A percentile compares a stretch with the other conserved stretches of the same genome.
These are phyloP conservation scores for Ceriagrion tenellum DNA, from an alignment of 2,888 invertebrate species.

Conservation along the genomic window DNA sequence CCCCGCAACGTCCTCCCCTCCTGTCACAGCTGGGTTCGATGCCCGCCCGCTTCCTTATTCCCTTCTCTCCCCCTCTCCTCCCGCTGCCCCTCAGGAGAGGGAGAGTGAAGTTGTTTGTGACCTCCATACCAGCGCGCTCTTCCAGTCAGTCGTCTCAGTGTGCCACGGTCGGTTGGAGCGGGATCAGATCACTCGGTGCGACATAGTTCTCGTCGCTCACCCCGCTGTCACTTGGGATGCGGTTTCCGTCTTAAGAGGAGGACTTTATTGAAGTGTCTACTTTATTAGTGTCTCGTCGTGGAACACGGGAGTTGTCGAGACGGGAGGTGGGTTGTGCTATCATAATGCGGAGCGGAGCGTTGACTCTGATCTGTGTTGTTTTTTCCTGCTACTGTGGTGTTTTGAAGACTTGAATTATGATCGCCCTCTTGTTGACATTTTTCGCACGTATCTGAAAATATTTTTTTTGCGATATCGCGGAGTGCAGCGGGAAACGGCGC, in stretches of 20 bases:
- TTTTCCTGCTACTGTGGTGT: neutral
- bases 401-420: neutral
- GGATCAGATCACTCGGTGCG: neutral
- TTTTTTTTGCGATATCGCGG: neutral
- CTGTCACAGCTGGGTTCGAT: slow-evolving; percentile 53
- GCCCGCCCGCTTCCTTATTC: slow-evolving; percentile 44
- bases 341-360: neutral
- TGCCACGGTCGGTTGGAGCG: slow-evolving; percentile 27
- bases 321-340: neutral
- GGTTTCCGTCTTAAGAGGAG: neutral
- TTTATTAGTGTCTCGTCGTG: neutral
- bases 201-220: neutral
- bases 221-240: slow-evolving; percentile 30
- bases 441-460: neutral
- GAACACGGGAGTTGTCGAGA: neutral
- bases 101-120: slow-evolving; percentile 57
- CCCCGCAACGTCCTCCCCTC: neutral
- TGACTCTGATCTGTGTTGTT: neutral
- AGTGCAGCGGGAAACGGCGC: neutral
- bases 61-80: slow-evolving; percentile 9
- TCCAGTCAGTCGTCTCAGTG: neutral
- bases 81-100: slow-evolving; percentile 25
- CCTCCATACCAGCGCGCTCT: slow-evolving; percentile 52
- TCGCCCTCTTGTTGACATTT: neutral
- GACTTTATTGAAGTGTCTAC: too few species aligned